These are phyloP conservation scores for Heptranchias perlo DNA, from an alignment of 2,113 vertebrate species.

Conservation along the genomic window DNA sequence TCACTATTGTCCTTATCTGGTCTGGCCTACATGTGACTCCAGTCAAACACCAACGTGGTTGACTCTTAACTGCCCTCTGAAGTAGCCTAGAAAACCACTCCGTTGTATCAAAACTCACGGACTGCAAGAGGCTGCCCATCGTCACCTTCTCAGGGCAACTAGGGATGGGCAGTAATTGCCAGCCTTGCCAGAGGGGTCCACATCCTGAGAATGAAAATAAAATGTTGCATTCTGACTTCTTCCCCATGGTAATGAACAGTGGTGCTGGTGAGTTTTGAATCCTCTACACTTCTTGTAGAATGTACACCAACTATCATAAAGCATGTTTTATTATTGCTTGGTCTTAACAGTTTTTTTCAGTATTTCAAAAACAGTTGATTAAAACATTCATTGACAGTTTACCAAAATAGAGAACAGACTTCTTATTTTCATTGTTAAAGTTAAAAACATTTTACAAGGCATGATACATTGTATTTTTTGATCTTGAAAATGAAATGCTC, in stretches of 20 bases:
- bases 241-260: not conserved
- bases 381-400: not conserved
- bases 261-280: not conserved
- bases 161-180: not conserved
- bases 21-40: not conserved
- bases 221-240: not conserved
- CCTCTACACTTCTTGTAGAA: not conserved
- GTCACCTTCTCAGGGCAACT: not conserved
- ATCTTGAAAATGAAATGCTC: not conserved
- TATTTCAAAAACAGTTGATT: not conserved
- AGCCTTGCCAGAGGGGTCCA: not conserved
- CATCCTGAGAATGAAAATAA: not conserved
- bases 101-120: not conserved
- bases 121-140: not conserved
- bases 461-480: not conserved
- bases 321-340: not conserved
- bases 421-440: not conserved
- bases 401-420: not conserved
- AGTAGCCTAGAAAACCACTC: not conserved
- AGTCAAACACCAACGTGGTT: not conserved
- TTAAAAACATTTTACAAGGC: not conserved
- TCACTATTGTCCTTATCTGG: not conserved
- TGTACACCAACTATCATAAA: not conserved
- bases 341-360: not conserved
- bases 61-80: not conserved